Base-by-base conservation (phyloP, 2,888 invertebrate genomes). In the Gandaritis pyraliata region DNA sequence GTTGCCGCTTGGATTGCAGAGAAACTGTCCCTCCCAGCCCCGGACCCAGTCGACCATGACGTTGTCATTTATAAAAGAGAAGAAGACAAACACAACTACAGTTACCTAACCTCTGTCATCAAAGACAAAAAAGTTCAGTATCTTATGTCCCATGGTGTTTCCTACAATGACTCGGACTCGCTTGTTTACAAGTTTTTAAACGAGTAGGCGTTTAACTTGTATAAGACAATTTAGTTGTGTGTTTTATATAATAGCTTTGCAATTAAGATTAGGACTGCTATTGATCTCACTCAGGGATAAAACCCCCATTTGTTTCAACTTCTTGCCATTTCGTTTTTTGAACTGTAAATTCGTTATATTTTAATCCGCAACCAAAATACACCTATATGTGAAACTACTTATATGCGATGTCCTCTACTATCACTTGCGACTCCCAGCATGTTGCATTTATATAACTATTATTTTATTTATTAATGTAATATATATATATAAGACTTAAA, bases 11-110 rank as follows among this genome's bases (percentile, higher is more conserved):
- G 56, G 56, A 43, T 61, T 7, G 47, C 56, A 6, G 47, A 56
- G 12, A 16, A n/a, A 8, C 47, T 61, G n/a, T 56, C 56, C 0
- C 51, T 61, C 3, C 56, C 61, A 2, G 51, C 41, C 0, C 56
- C 61, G 5, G 56, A 51, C 2, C 61, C 61, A 3, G 43, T 57
- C 1, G 12, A 61, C 36, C 41, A 48, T 36, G 61, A 61, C 51
- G 6, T 52, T 2, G 16, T 56, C 3, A 56, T 61, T 11, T 52
- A 61, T 15, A 56, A 56, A 36, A 18, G 51, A n/a, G 47, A 41
- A 11, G 48, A 47, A 10, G 48, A 52, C 13, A 16, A 11, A n/a
- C 46, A 30, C 47, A 47, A 52, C 50, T 56, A 56, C n/a, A 56
- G 47, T 4, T 43, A 36, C 23, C 1, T 52, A 8, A 15, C 30